Evolutionary conservation across 2,888 invertebrate genomes (phyloP).

Genomic region (Dione vanillae): DNA sequence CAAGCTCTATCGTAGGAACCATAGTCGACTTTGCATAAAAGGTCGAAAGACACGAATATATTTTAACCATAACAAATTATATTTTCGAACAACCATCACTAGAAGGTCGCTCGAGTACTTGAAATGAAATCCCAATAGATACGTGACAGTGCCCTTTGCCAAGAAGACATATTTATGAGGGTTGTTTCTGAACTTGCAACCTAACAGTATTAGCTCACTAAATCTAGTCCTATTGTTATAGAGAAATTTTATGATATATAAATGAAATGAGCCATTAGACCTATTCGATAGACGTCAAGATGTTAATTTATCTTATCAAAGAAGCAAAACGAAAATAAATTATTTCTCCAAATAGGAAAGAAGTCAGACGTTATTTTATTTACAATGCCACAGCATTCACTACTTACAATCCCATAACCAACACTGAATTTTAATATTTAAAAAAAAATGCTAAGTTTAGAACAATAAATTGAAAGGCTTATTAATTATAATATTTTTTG

Average conservation of each 20-base stretch:
- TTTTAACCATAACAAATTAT: conserved; percentile 54
- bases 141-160: conserved; percentile 56
- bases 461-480: neutral
- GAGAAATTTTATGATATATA: conserved; percentile 10
- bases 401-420: no score
- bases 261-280: no score
- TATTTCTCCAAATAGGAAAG: no score
- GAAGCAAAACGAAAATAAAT: no score
- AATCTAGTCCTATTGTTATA: conserved; percentile 25
- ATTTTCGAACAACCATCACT: conserved; percentile 72
- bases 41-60: neutral
- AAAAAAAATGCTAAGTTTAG: neutral
- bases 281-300: no score
- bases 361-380: no score
- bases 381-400: no score
- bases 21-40: neutral
- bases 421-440: no score
- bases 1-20: no score
- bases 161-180: conserved; percentile 67
- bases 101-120: conserved; percentile 55
- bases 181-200: conserved; percentile 58
- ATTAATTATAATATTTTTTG: neutral
- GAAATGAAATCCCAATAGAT: conserved; percentile 59
- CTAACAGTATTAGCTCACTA: conserved; percentile 46
- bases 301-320: no score